Evolutionary conservation across 2,113 vertebrate species (phyloP).

Genomic region (Corynorhinus townsendii): DNA sequence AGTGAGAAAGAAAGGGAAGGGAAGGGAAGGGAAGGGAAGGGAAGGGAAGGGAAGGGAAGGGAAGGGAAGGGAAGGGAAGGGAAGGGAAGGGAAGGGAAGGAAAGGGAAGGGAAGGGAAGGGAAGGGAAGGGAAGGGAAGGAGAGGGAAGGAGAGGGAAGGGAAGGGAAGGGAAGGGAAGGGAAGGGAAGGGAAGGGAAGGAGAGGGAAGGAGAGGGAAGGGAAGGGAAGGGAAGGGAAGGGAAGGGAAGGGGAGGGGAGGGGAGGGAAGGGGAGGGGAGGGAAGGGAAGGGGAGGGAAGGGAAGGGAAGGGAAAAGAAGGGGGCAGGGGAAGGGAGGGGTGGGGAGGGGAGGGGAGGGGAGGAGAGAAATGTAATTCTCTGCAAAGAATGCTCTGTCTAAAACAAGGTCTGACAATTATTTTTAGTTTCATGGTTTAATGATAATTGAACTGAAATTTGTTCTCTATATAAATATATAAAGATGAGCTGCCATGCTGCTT

Average conservation of each 20-base stretch:
- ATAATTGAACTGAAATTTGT: neutral
- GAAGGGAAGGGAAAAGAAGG: neutral
- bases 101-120: neutral
- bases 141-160: neutral
- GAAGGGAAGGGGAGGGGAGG: no score
- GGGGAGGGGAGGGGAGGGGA: neutral
- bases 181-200: neutral
- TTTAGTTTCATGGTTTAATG: neutral
- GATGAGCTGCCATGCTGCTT: neutral
- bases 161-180: neutral
- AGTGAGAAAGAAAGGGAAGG: neutral
- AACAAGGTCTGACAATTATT: neutral
- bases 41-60: no score
- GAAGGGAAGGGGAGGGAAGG: no score
- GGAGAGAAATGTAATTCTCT: neutral
- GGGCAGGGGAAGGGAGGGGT: neutral
- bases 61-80: no score
- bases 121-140: neutral
- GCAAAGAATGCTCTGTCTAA: neutral
- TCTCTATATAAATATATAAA: neutral
- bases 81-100: neutral
- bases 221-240: neutral
- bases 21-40: neutral
- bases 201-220: neutral
- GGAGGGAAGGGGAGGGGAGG: no score